Evolutionary conservation across 2,797 vertebrate species (phyloP).

Genomic region (Centroberyx gerrardi): DNA sequence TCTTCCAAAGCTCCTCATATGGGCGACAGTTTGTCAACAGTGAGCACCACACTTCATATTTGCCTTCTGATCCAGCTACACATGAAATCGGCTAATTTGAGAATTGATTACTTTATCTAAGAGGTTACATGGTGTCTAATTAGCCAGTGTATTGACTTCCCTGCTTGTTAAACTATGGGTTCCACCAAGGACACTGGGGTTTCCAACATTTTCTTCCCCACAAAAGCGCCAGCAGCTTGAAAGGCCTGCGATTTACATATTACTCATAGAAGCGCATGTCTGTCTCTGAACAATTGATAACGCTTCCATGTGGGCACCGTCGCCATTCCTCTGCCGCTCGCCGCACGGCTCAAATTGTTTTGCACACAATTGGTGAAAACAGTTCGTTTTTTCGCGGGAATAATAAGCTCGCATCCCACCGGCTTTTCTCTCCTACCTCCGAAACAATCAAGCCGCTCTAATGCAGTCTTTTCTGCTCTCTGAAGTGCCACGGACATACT

Average conservation of each 20-base stretch:
- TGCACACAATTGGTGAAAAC: no score
- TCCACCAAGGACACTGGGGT: no score
- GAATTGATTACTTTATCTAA: conserved; percentile 19
- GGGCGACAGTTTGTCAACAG: no score
- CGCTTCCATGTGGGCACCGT: background rate
- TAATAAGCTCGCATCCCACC: background rate
- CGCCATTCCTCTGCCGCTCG: background rate
- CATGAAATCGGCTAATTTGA: conserved; percentile 16
- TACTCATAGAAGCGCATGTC: background rate
- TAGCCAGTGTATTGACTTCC: background rate
- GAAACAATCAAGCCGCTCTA: background rate
- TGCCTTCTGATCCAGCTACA: no score
- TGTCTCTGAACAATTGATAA: background rate
- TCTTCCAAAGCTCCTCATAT: no score
- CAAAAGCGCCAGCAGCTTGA: no score
- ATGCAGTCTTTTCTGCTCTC: conserved; percentile 16
- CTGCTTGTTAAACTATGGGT: background rate
- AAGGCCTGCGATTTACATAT: background rate
- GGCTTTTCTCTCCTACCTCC: background rate
- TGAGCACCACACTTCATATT: no score
- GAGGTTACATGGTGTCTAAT: background rate
- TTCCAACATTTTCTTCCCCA: no score
- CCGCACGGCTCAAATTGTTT: no score
- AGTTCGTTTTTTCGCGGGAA: no score
- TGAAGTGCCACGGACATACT: background rate